These are phyloP conservation scores for Anneissia japonica DNA, from an alignment of 35 echinoderm and acorn worm species.

Conservation along the genomic window DNA sequence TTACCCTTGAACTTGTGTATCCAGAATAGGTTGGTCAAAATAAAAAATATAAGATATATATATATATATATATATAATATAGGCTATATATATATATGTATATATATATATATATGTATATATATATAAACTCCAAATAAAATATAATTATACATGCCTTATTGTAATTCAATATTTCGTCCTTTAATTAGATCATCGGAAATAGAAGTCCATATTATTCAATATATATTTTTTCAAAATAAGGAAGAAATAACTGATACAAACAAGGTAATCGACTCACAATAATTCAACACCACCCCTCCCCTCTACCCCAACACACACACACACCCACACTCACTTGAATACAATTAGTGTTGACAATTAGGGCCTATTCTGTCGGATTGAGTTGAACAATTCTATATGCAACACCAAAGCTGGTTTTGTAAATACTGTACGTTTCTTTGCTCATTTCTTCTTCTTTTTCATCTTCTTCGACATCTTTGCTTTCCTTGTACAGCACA, in stretches of 20 bases:
- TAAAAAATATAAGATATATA: too few relatives aligned
- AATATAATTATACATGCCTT: not conserved
- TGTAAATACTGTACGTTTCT: not conserved
- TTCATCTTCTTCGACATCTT: slow-evolving; percentile 7
- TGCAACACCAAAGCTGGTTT: slow-evolving; percentile 16
- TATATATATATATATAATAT: not conserved
- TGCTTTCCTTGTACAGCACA: slow-evolving; percentile 56
- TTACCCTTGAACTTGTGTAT: too few relatives aligned
- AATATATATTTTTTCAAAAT: not conserved
- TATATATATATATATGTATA: slow-evolving; percentile 1
- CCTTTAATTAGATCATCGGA: not conserved
- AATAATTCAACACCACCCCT: not conserved
- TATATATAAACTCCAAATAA: not conserved
- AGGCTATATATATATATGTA: not conserved
- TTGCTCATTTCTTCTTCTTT: slow-evolving; percentile 6
- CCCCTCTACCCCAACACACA: not conserved
- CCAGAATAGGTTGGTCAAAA: too few relatives aligned
- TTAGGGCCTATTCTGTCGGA: not conserved
- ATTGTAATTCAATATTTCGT: not conserved
- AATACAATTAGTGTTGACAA: not conserved
- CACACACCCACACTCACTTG: not conserved
- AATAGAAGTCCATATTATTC: not conserved
- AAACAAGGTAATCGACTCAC: not conserved
- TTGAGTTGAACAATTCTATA: not conserved
- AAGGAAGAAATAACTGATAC: not conserved